Evolutionary conservation across 1,140 invertebrate genomes (phyloP), one percentile per base, ranked within the genome.

Genomic region (Venturia canescens): DNA sequence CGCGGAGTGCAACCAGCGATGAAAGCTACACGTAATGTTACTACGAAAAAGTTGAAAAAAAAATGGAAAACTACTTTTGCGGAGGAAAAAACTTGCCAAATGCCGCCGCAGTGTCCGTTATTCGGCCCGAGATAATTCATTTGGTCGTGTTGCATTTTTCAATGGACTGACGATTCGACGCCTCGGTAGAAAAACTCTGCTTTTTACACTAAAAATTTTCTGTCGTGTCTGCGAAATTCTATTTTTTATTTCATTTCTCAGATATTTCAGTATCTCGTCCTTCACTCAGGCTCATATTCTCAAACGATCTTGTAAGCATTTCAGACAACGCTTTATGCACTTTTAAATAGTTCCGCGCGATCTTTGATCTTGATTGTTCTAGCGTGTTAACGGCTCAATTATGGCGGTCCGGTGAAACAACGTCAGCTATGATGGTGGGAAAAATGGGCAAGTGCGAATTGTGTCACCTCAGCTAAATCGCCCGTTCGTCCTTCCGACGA

Each of bases 1-100:
- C 44, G 75, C 44, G 75, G 70, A n/a, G 34, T 72, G 70, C 38
- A 75, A 27, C 48, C 7, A 75, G 26, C 44, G 71, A 75, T 75
- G 71, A 57, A 50, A 75, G 11, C 5, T 44, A 9, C 38, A 44
- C 38, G 71, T 26, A 57, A 57, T 31, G 57, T 29, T 31, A 72
- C 44, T 72, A 72, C 18, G 15, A 50, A 72, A 48, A 44, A 72
- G 48, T 15, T 26, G 48, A 13, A 72, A 72, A 72, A 26, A 23
- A 50, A 72, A 23, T 23, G 60, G 9, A 66, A 1, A 66, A 66
- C 23, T 9, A 66, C 38, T 44, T 44, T 44, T 5, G 38, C 38
- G 13, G 27, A 63, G 11, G 3, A 26, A 63, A 23, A 63, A 63
- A 63, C 5, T 4, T 23, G 21, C 9, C 4, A 44, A 44, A 44